phyloP scores from a whole-genome alignment of 2,113 vertebrate genomes.

The Tragelaphus imberbis region DNA sequence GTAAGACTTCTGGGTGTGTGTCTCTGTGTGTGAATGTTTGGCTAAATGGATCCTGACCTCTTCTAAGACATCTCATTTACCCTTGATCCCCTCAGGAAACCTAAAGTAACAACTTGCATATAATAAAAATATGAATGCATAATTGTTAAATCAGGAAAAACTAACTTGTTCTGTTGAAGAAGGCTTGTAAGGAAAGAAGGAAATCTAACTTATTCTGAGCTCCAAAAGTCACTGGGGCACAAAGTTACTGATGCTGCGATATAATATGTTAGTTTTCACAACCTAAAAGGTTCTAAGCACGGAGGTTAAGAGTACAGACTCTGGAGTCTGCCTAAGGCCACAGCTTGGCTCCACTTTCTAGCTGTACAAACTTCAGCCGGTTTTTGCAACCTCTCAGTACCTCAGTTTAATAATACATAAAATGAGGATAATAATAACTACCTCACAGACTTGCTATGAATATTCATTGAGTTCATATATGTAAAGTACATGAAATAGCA shows the following conservation, averaged over 20 bases:
- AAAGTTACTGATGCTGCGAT: background rate
- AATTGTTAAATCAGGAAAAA: background rate
- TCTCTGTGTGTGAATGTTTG: background rate
- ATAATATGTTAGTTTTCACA: background rate
- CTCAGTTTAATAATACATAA: background rate
- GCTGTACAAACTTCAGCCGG: background rate
- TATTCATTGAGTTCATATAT: background rate
- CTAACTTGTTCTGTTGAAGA: background rate
- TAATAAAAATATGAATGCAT: background rate
- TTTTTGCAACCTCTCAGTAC: background rate
- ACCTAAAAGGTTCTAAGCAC: background rate
- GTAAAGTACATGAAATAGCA: background rate
- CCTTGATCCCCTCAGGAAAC: background rate
- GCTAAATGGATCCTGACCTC: background rate
- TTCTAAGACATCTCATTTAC: background rate
- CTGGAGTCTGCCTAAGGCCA: background rate
- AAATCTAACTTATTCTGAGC: background rate
- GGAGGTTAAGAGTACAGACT: background rate
- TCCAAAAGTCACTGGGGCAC: background rate
- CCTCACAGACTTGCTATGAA: background rate
- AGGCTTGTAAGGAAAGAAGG: background rate
- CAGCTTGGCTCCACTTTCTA: background rate
- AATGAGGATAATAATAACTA: background rate
- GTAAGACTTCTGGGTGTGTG: background rate
- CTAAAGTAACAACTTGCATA: background rate